These are phyloP conservation scores for Periophthalmodon schlosseri DNA, from an alignment of 2,113 vertebrate genomes.

Conservation along the genomic window DNA sequence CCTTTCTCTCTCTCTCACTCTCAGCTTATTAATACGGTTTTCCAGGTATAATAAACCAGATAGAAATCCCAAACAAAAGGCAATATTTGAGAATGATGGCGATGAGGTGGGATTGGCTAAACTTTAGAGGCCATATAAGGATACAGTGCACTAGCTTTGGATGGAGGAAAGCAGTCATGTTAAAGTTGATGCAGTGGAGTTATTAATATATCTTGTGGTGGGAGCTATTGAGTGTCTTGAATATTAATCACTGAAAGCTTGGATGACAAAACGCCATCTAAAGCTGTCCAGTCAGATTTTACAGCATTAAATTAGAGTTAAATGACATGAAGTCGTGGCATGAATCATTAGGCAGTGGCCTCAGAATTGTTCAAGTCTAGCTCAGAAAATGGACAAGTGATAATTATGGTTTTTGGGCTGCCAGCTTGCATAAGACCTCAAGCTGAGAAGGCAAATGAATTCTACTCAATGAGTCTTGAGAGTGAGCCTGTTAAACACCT, in stretches of 20 bases:
- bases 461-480: constrained; percentile 24
- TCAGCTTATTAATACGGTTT: constrained; percentile 52
- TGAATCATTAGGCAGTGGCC: constrained; percentile 60
- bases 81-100: constrained; percentile 38
- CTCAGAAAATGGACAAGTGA: constrained; percentile 50
- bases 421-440: constrained; percentile 41
- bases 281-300: constrained; percentile 51
- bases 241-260: constrained; percentile 52
- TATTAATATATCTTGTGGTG: constrained; percentile 34
- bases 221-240: constrained; percentile 40
- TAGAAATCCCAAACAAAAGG: constrained; percentile 31
- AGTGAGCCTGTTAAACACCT: constrained; percentile 19
- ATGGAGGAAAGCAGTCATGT: constrained; percentile 13
- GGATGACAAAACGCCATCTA: constrained; percentile 32
- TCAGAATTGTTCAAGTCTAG: constrained; percentile 36
- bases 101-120: constrained; percentile 14
- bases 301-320: constrained; percentile 56
- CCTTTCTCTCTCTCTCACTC: constrained; percentile 26
- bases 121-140: constrained; percentile 29
- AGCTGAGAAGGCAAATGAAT: constrained; percentile 26
- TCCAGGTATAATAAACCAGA: constrained; percentile 43
- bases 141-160: constrained; percentile 3
- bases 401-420: constrained; percentile 48
- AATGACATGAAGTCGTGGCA: constrained; percentile 50
- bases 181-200: constrained; percentile 20